Conservation (phyloP, 2,113 vertebrate species). For the Propithecus coquereli region DNA sequence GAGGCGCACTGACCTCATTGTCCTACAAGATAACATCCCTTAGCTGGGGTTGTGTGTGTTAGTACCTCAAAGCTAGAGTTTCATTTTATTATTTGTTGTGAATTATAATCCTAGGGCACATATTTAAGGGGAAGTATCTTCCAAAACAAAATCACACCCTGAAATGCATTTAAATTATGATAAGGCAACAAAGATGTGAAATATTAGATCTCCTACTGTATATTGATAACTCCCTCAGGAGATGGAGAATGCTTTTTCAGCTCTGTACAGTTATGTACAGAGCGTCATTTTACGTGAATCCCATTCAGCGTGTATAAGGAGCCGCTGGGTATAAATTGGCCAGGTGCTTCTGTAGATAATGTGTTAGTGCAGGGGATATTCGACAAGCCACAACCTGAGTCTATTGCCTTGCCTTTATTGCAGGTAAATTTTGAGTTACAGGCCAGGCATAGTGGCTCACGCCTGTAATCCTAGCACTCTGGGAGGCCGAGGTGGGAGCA, state of each 20-base stretch:
- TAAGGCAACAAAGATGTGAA: conserved; percentile 89
- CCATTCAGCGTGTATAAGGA: conserved; percentile 81
- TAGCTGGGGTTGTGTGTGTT: conserved; percentile 75
- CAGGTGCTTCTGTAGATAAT: conserved; percentile 89
- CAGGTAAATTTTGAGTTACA: conserved; percentile 79
- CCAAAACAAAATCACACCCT: conserved; percentile 73
- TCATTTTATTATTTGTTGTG: conserved; percentile 67
- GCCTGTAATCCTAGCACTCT: no score
- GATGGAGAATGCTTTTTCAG: conserved; percentile 80
- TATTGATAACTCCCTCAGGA: conserved; percentile 81
- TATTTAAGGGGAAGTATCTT: conserved; percentile 76
- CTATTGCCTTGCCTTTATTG: conserved; percentile 87
- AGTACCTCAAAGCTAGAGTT: conserved; percentile 81
- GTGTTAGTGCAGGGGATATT: conserved; percentile 85
- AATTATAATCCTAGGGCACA: conserved; percentile 70
- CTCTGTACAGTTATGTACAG: conserved; percentile 89
- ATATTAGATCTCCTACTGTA: conserved; percentile 92
- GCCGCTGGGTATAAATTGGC: conserved; percentile 87
- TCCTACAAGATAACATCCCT: conserved; percentile 79
- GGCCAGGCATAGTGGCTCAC: background rate
- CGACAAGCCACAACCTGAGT: conserved; percentile 85
- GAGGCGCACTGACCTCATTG: conserved; percentile 41
- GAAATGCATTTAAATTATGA: conserved; percentile 84
- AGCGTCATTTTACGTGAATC: conserved; percentile 85
- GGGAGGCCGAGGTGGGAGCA: no score